Evolutionary conservation across 1,140 invertebrate genomes (phyloP), one percentile per base, ranked within the genome.

Genomic region (Monochamus saltuarius): DNA sequence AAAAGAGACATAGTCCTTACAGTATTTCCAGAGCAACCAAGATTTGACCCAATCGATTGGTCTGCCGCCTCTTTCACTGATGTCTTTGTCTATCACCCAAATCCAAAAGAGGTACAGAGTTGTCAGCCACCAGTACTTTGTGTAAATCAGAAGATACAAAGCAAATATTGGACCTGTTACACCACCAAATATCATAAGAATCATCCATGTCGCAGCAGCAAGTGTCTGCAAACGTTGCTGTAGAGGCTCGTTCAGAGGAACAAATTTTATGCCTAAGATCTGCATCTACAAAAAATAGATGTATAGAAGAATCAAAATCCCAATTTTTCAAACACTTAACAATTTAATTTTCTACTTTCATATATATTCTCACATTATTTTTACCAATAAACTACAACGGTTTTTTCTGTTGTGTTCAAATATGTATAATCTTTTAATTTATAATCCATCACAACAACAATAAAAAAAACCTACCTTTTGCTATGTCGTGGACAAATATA

Each of bases 1-100:
- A 4, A 95, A 75, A 0, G 95, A 95, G 74, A 96, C 97, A 74
- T 93, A 97, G 61, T 88, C 82, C 7, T 84, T 77, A 72, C 88
- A 90, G 71, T 90, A 85, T 14, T 81, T 79, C 89, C 91, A 92
- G 70, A 90, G 80, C 2, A 61, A 62, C 81, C 83, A 88, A 8
- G 82, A 84, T 47, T 91, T 81, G 0, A 88, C 74, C 83, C 84
- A 91, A 4, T 82, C 46, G 6, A 37, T 64, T 17, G 54, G 47
- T 50, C 73, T 59, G 0, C 72, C 72, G 8, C 71, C 72, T 46
- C 43, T 13, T 36, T 69, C 61, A 38, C 40, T 13, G 2, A 53
- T 61, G 10, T 68, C 19, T 9, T 29, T 45, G 50, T 74, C 71
- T 4, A 68, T 47, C 2, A 55, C 43, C 34, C 59, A 78, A 65